Conservation (phyloP, 2,113 vertebrate species). For the Grantiella picta region DNA sequence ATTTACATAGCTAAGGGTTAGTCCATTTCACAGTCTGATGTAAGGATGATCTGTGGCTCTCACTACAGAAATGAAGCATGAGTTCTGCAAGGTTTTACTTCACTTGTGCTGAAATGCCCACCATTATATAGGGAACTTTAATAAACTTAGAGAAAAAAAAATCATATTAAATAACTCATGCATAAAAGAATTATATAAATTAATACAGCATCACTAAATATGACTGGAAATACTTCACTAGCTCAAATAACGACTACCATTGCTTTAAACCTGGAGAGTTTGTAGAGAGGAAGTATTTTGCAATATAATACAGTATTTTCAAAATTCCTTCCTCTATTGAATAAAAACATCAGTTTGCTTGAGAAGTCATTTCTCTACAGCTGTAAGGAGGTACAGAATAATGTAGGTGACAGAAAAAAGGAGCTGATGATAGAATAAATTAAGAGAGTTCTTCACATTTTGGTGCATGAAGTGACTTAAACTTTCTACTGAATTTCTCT, state of each 20-base stretch:
- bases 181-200: background rate
- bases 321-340: background rate
- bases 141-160: background rate
- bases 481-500: background rate
- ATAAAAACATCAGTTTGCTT: background rate
- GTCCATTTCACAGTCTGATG: background rate
- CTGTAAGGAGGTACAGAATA: background rate
- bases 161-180: background rate
- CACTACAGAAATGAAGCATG: background rate
- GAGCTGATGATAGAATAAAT: background rate
- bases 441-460: background rate
- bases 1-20: background rate
- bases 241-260: background rate
- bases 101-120: background rate
- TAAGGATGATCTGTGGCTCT: background rate
- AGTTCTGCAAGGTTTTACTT: background rate
- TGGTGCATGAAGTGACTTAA: background rate
- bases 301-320: background rate
- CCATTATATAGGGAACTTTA: background rate
- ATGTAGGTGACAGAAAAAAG: background rate
- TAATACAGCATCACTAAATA: background rate
- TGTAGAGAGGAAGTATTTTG: background rate
- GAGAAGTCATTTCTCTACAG: background rate
- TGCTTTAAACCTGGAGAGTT: background rate
- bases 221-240: background rate